These are phyloP conservation scores for Drosophila tropicalis DNA, from an alignment of 1,140 invertebrate species.

Conservation along the genomic window DNA sequence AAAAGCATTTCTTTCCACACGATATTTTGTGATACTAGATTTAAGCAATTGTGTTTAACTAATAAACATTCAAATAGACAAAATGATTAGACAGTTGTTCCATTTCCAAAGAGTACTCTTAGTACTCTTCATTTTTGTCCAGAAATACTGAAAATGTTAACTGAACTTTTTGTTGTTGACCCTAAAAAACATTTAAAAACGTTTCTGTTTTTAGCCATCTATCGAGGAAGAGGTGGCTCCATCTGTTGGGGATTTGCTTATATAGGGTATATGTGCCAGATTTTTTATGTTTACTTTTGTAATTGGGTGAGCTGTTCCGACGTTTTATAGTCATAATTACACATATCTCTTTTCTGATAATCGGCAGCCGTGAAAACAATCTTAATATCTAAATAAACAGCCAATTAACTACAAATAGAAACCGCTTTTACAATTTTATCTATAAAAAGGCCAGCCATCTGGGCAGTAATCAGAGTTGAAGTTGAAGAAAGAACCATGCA, in stretches of 20 bases:
- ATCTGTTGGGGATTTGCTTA: constrained; percentile 1
- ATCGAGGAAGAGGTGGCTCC: constrained; percentile 6
- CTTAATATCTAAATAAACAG: constrained; percentile 53
- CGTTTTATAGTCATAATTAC: constrained; percentile 49
- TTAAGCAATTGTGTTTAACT: constrained; percentile 18
- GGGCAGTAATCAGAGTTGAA: constrained; percentile 18
- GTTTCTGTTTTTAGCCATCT: background rate
- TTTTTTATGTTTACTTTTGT: constrained; percentile 33
- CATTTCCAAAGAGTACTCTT: background rate
- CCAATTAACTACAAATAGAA: constrained; percentile 61
- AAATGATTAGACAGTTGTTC: background rate
- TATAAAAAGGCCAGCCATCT: constrained; percentile 26
- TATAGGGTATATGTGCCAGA: background rate
- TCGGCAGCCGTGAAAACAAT: constrained; percentile 41
- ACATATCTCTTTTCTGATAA: constrained; percentile 30
- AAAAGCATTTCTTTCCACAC: constrained; percentile 44
- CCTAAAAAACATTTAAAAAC: no score
- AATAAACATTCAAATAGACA: constrained; percentile 26
- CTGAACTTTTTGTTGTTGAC: no score
- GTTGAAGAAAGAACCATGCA: constrained; percentile 21
- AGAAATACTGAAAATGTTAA: no score
- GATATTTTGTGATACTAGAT: constrained; percentile 54
- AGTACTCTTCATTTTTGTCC: no score
- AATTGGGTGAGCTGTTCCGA: constrained; percentile 27
- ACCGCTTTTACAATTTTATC: constrained; percentile 37